These are phyloP conservation scores for Trichopria drosophilae DNA, from an alignment of 2,888 invertebrate genomes.

Conservation along the genomic window DNA sequence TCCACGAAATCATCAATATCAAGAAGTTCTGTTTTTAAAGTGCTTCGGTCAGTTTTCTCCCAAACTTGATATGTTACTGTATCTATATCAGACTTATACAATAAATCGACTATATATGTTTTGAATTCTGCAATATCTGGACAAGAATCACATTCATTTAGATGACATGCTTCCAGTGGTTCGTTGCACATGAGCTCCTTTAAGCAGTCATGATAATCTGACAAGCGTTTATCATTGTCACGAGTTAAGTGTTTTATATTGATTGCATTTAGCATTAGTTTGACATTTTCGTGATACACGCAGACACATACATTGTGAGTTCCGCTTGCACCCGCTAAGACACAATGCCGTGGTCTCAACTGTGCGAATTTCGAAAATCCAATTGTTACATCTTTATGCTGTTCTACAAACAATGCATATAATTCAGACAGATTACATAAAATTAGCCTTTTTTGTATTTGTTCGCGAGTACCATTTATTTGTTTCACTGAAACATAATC, in stretches of 20 bases:
- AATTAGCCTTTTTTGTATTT: no score
- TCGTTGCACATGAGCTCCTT: conserved; percentile 18
- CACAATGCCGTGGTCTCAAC: conserved; percentile 23
- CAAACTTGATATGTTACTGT: no score
- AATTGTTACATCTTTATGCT: conserved; percentile 14
- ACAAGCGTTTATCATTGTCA: no score
- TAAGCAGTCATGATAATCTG: no score
- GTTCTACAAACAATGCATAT: conserved; percentile 13
- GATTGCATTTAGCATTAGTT: conserved; percentile 12
- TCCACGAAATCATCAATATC: conserved; percentile 19
- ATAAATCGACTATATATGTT: not conserved
- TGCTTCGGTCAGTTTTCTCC: no score
- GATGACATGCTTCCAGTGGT: conserved; percentile 15
- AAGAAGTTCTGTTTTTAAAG: no score
- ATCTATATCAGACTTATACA: no score
- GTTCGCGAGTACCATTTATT: not conserved
- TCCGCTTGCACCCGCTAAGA: no score
- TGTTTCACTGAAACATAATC: conserved; percentile 8
- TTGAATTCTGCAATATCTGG: conserved; percentile 8
- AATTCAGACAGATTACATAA: no score
- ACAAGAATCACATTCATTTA: conserved; percentile 17
- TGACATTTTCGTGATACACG: conserved; percentile 20
- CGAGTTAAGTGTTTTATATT: no score
- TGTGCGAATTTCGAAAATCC: conserved; percentile 22
- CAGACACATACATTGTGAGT: no score